Conservation (phyloP, 2,113 vertebrate species). For the Clinocottus analis region DNA sequence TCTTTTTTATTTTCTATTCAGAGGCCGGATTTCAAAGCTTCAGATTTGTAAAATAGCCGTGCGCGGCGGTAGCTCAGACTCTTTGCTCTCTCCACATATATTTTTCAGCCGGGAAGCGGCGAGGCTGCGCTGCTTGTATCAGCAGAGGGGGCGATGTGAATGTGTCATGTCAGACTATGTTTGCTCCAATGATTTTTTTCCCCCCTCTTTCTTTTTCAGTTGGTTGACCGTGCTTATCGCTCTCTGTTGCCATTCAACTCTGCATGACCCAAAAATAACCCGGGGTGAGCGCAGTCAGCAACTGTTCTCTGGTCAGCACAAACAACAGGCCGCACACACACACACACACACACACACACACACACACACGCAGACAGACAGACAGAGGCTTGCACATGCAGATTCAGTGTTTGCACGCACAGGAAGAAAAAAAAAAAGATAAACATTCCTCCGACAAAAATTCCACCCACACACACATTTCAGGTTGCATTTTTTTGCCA, state of each 20-base stretch:
- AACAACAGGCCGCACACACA: conserved; percentile 38
- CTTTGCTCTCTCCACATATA: neutral
- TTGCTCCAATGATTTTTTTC: conserved; percentile 29
- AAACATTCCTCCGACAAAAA: conserved; percentile 20
- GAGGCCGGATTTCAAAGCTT: conserved; percentile 32
- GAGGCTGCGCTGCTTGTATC: conserved; percentile 15
- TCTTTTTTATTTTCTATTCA: neutral
- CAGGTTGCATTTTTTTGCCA: conserved; percentile 13
- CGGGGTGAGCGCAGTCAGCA: conserved; percentile 63
- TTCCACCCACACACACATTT: conserved; percentile 13
- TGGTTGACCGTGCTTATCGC: conserved; percentile 43
- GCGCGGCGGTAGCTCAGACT: neutral
- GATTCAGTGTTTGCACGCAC: conserved; percentile 35
- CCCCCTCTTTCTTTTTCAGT: conserved; percentile 28
- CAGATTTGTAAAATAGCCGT: conserved; percentile 35
- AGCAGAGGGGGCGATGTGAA: conserved; percentile 30
- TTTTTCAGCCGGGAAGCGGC: conserved; percentile 21
- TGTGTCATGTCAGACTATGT: conserved; percentile 45
- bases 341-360: conserved; percentile 3
- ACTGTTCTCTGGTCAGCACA: conserved; percentile 67
- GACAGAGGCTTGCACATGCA: conserved; percentile 23
- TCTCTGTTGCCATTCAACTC: conserved; percentile 61
- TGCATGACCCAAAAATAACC: conserved; percentile 71
- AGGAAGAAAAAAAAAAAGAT: neutral
- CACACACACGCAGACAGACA: conserved; percentile 8